Percentiles rank a stretch among this genome's conserved stretches.
Evolutionary conservation across 2,888 invertebrate genomes (phyloP).

Genomic region (Nycteola revayana): DNA sequence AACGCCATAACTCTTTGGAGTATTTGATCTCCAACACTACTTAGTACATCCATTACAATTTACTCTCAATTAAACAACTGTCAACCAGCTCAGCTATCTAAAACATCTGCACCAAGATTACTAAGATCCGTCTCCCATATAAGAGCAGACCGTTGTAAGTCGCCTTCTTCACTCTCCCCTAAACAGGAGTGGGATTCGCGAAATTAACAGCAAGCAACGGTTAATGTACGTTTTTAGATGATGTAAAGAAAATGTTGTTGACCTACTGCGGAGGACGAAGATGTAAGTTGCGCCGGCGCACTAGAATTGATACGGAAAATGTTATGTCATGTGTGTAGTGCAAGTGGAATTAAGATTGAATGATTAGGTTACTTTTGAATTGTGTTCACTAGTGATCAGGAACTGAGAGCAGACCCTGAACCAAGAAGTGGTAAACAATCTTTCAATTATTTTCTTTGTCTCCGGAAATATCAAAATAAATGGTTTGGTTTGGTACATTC

Average conservation of each 20-base stretch:
- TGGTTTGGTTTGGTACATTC: no score
- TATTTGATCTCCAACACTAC: no score
- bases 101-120: slow-evolving; percentile 6
- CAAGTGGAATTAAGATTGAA: no score
- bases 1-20: no score
- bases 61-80: not conserved
- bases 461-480: no score
- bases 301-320: not conserved
- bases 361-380: no score
- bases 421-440: no score
- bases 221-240: slow-evolving; percentile 18
- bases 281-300: not conserved
- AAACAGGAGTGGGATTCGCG: slow-evolving; percentile 38
- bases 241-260: slow-evolving; percentile 20
- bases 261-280: slow-evolving; percentile 15
- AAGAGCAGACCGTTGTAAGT: slow-evolving; percentile 16
- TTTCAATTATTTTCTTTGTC: no score
- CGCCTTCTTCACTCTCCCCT: slow-evolving; percentile 36
- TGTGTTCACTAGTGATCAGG: no score
- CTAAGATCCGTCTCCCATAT: slow-evolving; percentile 32
- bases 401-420: no score
- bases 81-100: slow-evolving; percentile 7
- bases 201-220: slow-evolving; percentile 40
- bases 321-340: no score
- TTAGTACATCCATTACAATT: not conserved